Evolutionary conservation across 2,797 vertebrate genomes (phyloP), one percentile per base, ranked within the genome.

Genomic region (Tapera naevia): DNA sequence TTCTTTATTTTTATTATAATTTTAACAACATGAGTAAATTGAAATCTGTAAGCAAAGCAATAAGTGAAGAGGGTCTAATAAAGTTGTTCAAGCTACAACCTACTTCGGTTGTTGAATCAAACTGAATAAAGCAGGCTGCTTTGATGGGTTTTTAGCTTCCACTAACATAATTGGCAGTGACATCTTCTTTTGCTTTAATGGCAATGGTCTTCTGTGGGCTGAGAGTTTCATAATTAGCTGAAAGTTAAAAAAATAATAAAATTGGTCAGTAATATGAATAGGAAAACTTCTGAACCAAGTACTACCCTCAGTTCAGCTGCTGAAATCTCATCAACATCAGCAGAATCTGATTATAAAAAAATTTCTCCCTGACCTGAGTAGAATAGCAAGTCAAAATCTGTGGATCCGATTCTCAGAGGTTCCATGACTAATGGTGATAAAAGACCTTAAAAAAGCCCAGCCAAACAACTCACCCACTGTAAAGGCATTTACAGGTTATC

Each of bases 21-120:
- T 91, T 95, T 92, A 96, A 92, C 79, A 95, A 93, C 71, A 54
- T 88, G 79, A 94, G 74, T 91, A 88, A 93, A 91, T 88, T 82
- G 89, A 88, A 96, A 94, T 86, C 80, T 87, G 83, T 96, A 95
- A 96, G 92, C 96, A 95, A 97, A 95, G 96, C 96, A 72, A 94
- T 97, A 96, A 95, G 87, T 93, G 93, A 90, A 80, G 72, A 94
- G 82, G 57, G 60, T 84, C 84, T 92, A 95, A 91, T 94, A 87
- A 94, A 95, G 88, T 83, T 89, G 95, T 94, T 98, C 87, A 97
- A 95, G 96, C 95, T 96, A 94, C 80, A 97, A 94, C 83, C 96
- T 97, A 96, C 93, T 95, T 96, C 4, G 50, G 84, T 51, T 86
- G 86, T 95, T 91, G 90, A 96, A 80, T 95, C 91, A 96, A 96